These are phyloP conservation scores for Lymantria monacha DNA, from an alignment of 2,888 invertebrate genomes.

Conservation along the genomic window DNA sequence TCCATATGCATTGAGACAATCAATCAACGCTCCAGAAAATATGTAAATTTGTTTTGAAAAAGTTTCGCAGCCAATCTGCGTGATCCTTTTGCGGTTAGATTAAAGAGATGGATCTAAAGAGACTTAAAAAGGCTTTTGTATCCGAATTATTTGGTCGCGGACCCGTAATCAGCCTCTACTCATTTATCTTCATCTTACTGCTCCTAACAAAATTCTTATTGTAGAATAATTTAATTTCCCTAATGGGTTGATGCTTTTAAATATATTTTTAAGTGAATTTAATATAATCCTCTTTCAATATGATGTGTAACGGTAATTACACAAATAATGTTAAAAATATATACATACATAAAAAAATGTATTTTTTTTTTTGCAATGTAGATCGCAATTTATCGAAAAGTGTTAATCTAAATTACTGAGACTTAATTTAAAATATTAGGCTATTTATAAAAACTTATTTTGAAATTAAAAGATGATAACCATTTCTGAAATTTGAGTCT, in stretches of 20 bases:
- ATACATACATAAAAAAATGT: not conserved
- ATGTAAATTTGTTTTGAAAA: conserved; percentile 69
- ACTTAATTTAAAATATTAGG: too few relatives aligned
- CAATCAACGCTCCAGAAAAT: conserved; percentile 53
- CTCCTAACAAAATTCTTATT: conserved; percentile 27
- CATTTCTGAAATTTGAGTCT: too few relatives aligned
- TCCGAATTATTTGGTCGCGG: conserved; percentile 39
- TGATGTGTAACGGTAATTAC: not conserved
- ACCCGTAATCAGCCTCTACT: conserved; percentile 34
- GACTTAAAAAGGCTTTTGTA: conserved; percentile 54
- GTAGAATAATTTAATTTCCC: conserved; percentile 8
- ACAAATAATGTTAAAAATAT: not conserved
- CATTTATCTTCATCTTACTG: conserved; percentile 53
- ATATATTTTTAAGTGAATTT: not conserved
- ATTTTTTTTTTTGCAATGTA: not conserved
- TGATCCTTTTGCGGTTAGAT: conserved; percentile 47
- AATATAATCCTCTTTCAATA: too few relatives aligned
- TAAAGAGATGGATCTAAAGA: conserved; percentile 42
- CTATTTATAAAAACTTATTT: too few relatives aligned
- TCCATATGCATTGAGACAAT: conserved; percentile 37
- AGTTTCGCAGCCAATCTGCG: conserved; percentile 58
- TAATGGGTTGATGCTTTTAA: conserved; percentile 3
- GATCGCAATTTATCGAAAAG: not conserved
- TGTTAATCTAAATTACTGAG: too few relatives aligned
- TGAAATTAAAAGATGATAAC: too few relatives aligned